phyloP scores from a whole-genome alignment of 37 sponge, comb jelly and placozoan species.

The Trichoplax adhaerens region DNA sequence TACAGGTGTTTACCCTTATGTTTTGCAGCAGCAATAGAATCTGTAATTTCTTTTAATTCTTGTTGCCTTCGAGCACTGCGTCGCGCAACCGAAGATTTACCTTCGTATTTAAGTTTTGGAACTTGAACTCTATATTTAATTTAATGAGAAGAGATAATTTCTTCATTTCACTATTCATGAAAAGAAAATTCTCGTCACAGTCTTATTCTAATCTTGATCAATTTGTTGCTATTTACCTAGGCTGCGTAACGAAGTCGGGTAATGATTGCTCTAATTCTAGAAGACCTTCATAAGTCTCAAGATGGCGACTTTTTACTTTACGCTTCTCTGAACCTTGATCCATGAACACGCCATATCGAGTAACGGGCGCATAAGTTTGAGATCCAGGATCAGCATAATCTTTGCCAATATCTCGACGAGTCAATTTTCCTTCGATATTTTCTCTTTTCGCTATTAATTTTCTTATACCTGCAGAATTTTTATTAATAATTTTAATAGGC shows the following conservation, averaged over 20 bases:
- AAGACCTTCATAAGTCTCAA: slow-evolving; percentile 33
- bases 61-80: too few species aligned
- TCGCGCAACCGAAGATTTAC: too few species aligned
- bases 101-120: too few species aligned
- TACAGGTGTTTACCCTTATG: too few species aligned
- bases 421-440: slow-evolving; percentile 59
- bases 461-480: slow-evolving; percentile 36
- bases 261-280: slow-evolving; percentile 54
- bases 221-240: neutral
- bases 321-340: slow-evolving; percentile 68
- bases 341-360: slow-evolving; percentile 75
- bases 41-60: too few species aligned
- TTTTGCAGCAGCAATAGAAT: too few species aligned
- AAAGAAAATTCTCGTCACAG: too few species aligned
- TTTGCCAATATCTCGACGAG: slow-evolving; percentile 45
- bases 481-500: too few species aligned
- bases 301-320: slow-evolving; percentile 29
- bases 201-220: too few species aligned
- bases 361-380: slow-evolving; percentile 86
- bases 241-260: slow-evolving; percentile 27
- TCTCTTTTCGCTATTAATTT: slow-evolving; percentile 52
- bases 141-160: too few species aligned
- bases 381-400: slow-evolving; percentile 79
- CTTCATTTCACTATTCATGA: too few species aligned
- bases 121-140: too few species aligned